phyloP scores from a whole-genome alignment of 1,140 invertebrate species.

The Diuraphis noxia region DNA sequence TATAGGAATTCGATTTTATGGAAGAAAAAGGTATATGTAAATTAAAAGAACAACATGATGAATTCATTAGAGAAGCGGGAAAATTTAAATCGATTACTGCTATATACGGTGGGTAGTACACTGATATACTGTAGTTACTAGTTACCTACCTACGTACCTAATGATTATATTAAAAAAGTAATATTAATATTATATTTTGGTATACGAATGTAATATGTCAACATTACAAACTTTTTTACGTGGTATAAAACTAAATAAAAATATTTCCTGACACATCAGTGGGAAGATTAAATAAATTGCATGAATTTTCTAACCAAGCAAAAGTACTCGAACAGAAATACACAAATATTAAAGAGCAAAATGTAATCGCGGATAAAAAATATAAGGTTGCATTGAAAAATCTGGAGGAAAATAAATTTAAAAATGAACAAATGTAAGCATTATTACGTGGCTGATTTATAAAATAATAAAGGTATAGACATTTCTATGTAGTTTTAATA shows the following conservation, averaged over 20 bases:
- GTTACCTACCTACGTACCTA: no score
- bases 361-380: not conserved
- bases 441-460: not conserved
- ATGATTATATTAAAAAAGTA: no score
- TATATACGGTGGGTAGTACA: not conserved
- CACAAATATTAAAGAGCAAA: not conserved
- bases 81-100: constrained; percentile 2
- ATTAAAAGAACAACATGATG: constrained; percentile 14
- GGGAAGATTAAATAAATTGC: constrained; percentile 16
- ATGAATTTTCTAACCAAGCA: constrained; percentile 13
- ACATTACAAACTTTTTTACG: not conserved
- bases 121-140: not conserved
- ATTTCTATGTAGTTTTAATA: not conserved
- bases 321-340: not conserved
- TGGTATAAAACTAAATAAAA: not conserved
- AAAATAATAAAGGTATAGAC: not conserved
- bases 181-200: not conserved
- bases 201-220: not conserved
- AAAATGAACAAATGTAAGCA: not conserved
- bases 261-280: not conserved
- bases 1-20: not conserved
- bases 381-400: not conserved
- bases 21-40: not conserved
- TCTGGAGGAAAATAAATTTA: not conserved
- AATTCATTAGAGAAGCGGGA: not conserved